phyloP scores from a whole-genome alignment of 2,113 vertebrate genomes.

The Toxotes chatareus region DNA sequence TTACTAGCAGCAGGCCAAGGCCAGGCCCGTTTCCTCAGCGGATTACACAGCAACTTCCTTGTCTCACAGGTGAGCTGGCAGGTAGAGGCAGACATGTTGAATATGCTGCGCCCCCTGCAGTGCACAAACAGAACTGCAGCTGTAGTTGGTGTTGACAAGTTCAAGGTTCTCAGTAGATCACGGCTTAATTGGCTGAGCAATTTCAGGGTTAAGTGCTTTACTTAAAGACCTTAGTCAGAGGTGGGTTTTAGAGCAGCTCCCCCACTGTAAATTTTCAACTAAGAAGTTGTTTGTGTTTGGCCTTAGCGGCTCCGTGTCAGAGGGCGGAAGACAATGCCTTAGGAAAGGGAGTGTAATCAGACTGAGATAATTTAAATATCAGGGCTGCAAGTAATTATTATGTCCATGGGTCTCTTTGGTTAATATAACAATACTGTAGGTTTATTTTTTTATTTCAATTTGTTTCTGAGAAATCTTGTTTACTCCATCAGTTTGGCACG shows the following conservation, averaged over 20 bases:
- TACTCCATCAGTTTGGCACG: neutral
- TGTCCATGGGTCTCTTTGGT: too few relatives aligned
- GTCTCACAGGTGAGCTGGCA: constrained; percentile 30
- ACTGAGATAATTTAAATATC: neutral
- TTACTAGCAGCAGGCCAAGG: neutral
- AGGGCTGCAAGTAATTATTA: neutral
- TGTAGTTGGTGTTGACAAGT: neutral
- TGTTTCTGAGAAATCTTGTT: too few relatives aligned
- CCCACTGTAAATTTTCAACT: constrained; percentile 6
- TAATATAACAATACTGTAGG: neutral
- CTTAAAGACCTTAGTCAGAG: neutral
- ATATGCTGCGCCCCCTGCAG: constrained; percentile 33
- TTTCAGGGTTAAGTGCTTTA: constrained; percentile 7
- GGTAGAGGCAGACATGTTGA: neutral
- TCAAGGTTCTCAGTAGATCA: neutral
- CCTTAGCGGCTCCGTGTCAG: neutral
- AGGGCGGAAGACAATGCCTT: neutral
- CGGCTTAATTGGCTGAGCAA: neutral
- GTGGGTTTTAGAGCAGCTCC: neutral
- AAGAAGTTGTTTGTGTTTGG: constrained; percentile 19
- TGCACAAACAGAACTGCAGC: neutral
- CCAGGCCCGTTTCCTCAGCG: constrained; percentile 13
- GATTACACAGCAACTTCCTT: constrained; percentile 24
- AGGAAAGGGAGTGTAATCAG: neutral
- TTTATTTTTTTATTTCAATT: neutral